Evolutionary conservation across 2,797 vertebrate genomes (phyloP).

Genomic region (Sciaenops ocellatus): DNA sequence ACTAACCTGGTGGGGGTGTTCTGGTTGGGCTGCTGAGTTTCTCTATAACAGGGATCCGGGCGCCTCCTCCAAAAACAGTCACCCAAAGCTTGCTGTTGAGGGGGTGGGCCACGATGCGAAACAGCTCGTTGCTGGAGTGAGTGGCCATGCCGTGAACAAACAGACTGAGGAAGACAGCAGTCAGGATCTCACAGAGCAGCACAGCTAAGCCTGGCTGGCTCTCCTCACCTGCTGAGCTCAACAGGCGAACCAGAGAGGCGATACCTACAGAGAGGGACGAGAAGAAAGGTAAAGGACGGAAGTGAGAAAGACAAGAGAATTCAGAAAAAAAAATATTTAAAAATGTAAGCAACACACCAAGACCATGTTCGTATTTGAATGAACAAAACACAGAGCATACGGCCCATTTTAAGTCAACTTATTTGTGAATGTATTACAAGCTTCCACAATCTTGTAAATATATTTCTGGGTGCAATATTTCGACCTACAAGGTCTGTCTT

Average conservation of each 20-base stretch:
- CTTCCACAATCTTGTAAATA: not conserved
- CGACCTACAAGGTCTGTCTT: too few relatives aligned
- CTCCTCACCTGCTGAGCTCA: conserved; percentile 94
- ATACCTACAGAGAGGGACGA: conserved; percentile 86
- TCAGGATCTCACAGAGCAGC: conserved; percentile 96
- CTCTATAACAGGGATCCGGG: conserved; percentile 80
- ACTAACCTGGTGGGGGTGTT: conserved; percentile 86
- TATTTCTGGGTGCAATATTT: not conserved
- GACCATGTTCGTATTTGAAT: not conserved
- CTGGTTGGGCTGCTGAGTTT: conserved; percentile 81
- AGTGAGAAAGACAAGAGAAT: not conserved
- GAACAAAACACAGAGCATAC: not conserved
- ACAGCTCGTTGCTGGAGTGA: conserved; percentile 95
- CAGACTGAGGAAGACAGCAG: conserved; percentile 95
- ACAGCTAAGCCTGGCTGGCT: conserved; percentile 92
- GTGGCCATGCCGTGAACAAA: conserved; percentile 97
- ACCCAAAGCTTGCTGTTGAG: conserved; percentile 96
- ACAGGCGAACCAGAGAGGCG: conserved; percentile 86
- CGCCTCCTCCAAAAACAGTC: conserved; percentile 95
- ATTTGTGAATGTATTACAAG: not conserved
- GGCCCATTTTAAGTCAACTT: not conserved
- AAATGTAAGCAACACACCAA: not conserved
- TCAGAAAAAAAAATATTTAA: not conserved
- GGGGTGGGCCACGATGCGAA: conserved; percentile 93
- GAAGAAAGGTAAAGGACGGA: not conserved